Base-by-base conservation (phyloP, 2,113 vertebrate genomes). In the Lepidiolamprologus cunningtoni region DNA sequence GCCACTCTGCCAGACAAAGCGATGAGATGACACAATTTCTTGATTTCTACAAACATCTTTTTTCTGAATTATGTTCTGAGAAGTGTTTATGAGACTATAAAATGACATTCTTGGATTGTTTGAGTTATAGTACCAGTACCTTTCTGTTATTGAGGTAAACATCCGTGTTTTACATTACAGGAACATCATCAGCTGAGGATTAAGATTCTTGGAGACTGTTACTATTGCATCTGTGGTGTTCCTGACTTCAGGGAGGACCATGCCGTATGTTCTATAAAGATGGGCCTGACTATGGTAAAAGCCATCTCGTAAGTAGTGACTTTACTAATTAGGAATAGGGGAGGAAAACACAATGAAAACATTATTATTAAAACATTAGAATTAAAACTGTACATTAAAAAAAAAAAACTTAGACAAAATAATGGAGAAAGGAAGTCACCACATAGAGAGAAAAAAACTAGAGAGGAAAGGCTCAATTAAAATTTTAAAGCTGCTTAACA, bases 191-290 rank as follows among this genome's bases (percentile, higher is more conserved):
- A 99, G 89, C 91, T 99, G 86, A 97, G 98, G 21, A 99, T 99
- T 89, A 99, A 99, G 96, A 99, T 99, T 91, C 95, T 99, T 68
- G 98, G 98, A 0, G 98, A 99, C 94, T 99, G 98, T 79, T 99
- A 99, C 91, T 99, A 99, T 93, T 99, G 98, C 87, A 99, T 99
- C 95, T 99, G 98, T 3, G 98, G 98, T 10, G 96, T 99, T 86
- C 98, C 98, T 0, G 98, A 98, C 91, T 98, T 97, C 93, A 96
- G 98, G 3, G 97, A 98, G 6, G 98, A 99, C 93, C 98, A 99
- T 1, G 98, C 98, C 0, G 97, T 96, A 71, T 99, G 98, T 95
- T 99, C 97, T 86, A 99, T 99, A 93, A 95, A 97, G 94, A 99
- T 99, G 98, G 98, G 98, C 11, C 95, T 99, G 0, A 97, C 98